A percentile compares a stretch with the other conserved stretches of the same genome.
Evolutionary conservation across 2,888 invertebrate genomes (phyloP).

Genomic region (Epicampocera succincta): DNA sequence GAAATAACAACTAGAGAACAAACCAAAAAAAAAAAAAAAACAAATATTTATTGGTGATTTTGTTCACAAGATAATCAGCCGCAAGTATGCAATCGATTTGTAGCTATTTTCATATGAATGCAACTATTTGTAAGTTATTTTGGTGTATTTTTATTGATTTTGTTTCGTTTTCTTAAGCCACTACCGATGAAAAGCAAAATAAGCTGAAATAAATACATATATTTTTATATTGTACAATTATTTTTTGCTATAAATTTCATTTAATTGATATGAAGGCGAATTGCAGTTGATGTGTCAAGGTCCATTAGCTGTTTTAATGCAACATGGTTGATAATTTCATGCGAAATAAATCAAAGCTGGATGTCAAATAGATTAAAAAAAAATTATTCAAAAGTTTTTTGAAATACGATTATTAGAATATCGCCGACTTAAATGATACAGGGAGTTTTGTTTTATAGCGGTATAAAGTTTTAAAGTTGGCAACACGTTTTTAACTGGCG

Average conservation of each 20-base stretch:
- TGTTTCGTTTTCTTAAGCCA: neutral
- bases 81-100: slow-evolving; percentile 68
- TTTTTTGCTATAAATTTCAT: slow-evolving; percentile 67
- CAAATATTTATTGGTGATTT: slow-evolving; percentile 60
- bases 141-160: slow-evolving; percentile 1
- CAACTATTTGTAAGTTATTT: slow-evolving; percentile 14
- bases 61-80: slow-evolving; percentile 67
- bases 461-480: too few relatives aligned
- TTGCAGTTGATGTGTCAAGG: slow-evolving; percentile 70
- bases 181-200: slow-evolving; percentile 48
- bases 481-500: too few relatives aligned
- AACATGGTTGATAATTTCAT: slow-evolving; percentile 65
- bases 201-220: slow-evolving; percentile 33
- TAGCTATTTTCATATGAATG: slow-evolving; percentile 52
- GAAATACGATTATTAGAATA: slow-evolving; percentile 33
- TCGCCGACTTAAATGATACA: too few relatives aligned
- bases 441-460: too few relatives aligned
- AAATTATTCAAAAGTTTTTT: slow-evolving; percentile 29
- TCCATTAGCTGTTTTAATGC: slow-evolving; percentile 62
- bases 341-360: slow-evolving; percentile 65
- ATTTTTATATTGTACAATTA: slow-evolving; percentile 28
- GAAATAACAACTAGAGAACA: too few relatives aligned
- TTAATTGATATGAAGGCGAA: slow-evolving; percentile 69
- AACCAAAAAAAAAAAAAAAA: slow-evolving; percentile 29
- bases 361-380: neutral